Conservation (phyloP, 64 coral and sea anemone genomes). For the Orbicella faveolata region DNA sequence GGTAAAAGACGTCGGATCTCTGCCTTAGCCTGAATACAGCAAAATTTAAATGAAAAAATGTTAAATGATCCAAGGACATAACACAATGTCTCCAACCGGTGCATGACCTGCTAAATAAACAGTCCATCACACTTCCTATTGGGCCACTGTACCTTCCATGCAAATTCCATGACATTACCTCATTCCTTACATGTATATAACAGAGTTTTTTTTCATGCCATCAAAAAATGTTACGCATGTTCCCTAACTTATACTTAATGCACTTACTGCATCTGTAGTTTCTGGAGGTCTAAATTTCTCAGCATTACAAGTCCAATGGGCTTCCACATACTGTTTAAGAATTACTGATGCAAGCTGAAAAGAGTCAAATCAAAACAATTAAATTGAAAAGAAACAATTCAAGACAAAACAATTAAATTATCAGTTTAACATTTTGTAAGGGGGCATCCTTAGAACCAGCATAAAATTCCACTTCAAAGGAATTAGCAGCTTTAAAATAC, state of each 20-base stretch:
- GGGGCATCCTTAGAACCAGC: too few species aligned
- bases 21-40: conserved; percentile 71
- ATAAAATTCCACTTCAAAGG: too few species aligned
- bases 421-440: too few species aligned
- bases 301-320: conserved; percentile 79
- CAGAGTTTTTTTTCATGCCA: neutral
- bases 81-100: too few species aligned
- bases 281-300: conserved; percentile 91
- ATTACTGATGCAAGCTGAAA: conserved; percentile 88
- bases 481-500: too few species aligned
- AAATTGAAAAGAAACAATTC: neutral
- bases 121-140: too few species aligned
- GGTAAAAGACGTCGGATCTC: conserved; percentile 86
- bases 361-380: neutral
- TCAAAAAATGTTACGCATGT: too few species aligned
- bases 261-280: conserved; percentile 78
- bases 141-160: too few species aligned
- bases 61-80: too few species aligned
- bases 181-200: neutral
- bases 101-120: too few species aligned
- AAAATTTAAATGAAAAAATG: neutral
- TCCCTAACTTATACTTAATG: neutral
- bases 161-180: too few species aligned
- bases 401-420: too few species aligned
- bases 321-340: conserved; percentile 91